Percentiles rank a stretch among this genome's conserved stretches.
These are phyloP conservation scores for Axis porcinus DNA, from an alignment of 2,113 vertebrate species.

Conservation along the genomic window DNA sequence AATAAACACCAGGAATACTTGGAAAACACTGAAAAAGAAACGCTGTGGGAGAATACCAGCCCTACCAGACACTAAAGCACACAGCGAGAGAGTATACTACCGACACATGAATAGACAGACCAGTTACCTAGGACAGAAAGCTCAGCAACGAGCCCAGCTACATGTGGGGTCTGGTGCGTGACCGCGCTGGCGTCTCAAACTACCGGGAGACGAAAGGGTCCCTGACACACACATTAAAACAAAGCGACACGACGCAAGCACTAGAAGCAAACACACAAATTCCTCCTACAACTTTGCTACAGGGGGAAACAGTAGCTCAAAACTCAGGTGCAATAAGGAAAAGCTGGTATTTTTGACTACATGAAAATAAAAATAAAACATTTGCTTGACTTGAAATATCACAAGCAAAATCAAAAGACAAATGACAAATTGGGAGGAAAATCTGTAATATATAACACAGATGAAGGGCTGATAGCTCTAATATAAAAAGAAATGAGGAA, in stretches of 20 bases:
- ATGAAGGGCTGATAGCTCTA: not conserved
- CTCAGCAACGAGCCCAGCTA: not conserved
- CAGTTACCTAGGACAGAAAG: not conserved
- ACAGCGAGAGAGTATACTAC: not conserved
- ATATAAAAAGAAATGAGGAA: not conserved
- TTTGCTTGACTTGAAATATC: not conserved
- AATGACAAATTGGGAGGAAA: not conserved
- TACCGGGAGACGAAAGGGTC: not conserved
- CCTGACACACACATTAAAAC: not conserved
- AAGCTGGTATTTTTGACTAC: not conserved
- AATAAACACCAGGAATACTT: not conserved
- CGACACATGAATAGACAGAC: not conserved
- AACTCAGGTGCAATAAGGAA: not conserved
- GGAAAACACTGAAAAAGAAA: not conserved
- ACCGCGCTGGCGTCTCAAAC: too few relatives aligned
- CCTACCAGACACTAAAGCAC: not conserved
- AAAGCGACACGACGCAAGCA: not conserved
- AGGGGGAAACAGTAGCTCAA: not conserved
- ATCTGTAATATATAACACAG: not conserved
- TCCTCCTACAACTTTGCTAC: not conserved
- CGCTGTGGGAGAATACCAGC: not conserved
- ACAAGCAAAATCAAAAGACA: constrained; percentile 2
- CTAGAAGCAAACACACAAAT: not conserved
- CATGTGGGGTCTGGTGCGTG: too few relatives aligned
- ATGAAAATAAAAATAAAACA: not conserved